Evolutionary conservation across 2,797 vertebrate species (phyloP).

Genomic region (Selene dorsalis): DNA sequence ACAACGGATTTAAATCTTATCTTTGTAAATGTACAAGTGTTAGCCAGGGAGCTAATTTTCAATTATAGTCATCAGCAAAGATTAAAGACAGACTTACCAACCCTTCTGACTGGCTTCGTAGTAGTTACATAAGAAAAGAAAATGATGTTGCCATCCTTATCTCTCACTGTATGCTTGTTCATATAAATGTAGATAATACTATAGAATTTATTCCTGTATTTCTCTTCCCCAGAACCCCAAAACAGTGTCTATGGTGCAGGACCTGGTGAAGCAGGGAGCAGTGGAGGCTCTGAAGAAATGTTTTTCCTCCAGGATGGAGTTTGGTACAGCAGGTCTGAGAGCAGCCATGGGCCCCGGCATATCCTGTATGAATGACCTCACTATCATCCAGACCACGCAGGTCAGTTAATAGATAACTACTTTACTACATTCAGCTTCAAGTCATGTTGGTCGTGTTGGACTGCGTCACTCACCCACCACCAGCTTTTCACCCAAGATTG

Average conservation of each 20-base stretch:
- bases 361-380: conserved; percentile 95
- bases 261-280: conserved; percentile 84
- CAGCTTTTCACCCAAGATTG: not conserved
- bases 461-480: not conserved
- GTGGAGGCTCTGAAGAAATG: conserved; percentile 86
- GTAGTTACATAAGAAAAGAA: not conserved
- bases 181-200: not conserved
- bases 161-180: not conserved
- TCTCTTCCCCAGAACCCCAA: conserved; percentile 88
- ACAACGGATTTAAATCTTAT: too few species aligned
- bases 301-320: conserved; percentile 94
- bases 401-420: conserved; percentile 72
- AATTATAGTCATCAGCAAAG: not conserved
- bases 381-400: conserved; percentile 98
- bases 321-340: conserved; percentile 95
- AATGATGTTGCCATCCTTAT: not conserved
- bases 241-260: conserved; percentile 85
- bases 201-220: not conserved
- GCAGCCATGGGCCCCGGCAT: conserved; percentile 94
- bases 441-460: conserved; percentile 14
- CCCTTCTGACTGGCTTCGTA: not conserved
- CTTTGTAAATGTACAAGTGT: not conserved
- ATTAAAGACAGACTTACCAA: not conserved
- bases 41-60: not conserved
- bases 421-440: not conserved